Evolutionary conservation across 1,140 invertebrate species (phyloP), one percentile per base, ranked within the genome.

Genomic region (Hyles euphorbiae): DNA sequence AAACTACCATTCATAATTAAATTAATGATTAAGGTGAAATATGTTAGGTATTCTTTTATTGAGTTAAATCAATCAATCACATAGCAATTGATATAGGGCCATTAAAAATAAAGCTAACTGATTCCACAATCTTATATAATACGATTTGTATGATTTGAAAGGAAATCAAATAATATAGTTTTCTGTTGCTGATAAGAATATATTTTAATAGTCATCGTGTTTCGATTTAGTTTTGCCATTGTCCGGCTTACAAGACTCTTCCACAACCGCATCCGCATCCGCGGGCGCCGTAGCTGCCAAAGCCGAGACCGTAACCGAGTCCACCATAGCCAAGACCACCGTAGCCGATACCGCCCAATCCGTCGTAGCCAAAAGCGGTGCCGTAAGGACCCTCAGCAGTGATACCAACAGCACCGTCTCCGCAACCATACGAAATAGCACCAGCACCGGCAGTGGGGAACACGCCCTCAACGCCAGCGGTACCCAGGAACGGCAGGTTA

Each of bases 401-500:
- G 40, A 55, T 40, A 46, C 54, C n/a, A 33, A 50, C 32, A 49
- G 52, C 48, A 9, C 71, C 68, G 40, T 60, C 60, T 0, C 72
- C 72, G 22, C 65, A 67, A 5, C 48, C 63, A 33, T 70, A 68
- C 3, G 61, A 51, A 32, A 74, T 61, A 5, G 63, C 65, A 4
- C 74, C 74, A 52, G 61, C 45, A 32, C 74, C 74, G 52, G 53
- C 48, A 8, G 69, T 67, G 1, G 71, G 71, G 8, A 76, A 40
- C 4, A 63, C 62, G 1, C 68, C 70, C 56, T 73, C 67, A 45
- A 70, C 5, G 45, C 7, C 56, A 6, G 36, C 49, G 32, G 57
- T 43, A 45, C 65, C 63, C n/a, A 60, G 7, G 22, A 60, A 60
- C 1, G 58, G 58, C 22, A 60, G 46, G 11, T 47, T 43, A 22